Base-by-base conservation (phyloP, 53 echinoderm and acorn worm species). In the Holothuria leucospilota region DNA sequence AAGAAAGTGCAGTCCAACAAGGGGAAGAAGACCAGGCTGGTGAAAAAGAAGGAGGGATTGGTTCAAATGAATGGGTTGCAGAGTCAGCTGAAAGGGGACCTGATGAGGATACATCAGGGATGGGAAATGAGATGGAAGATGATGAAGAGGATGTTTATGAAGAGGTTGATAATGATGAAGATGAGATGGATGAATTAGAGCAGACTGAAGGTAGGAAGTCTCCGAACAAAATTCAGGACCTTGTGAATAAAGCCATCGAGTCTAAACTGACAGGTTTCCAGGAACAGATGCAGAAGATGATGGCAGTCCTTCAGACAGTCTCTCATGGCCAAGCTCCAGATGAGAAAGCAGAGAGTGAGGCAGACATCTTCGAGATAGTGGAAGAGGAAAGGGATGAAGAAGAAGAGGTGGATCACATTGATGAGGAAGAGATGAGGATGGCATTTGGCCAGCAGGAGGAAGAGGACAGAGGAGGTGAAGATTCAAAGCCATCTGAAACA, bases 281-380 rank as follows among this genome's bases (percentile, higher is more conserved):
- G 75, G 75, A 40, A 30, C 75, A 75, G 75, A 51, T 75, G 75
- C 26, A 75, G 20, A 49, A 75, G 26, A 75, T 75, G 75, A 75
- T 75, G 75, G n/a, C 75, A n/a, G 75, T 49, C 23, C 49, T 75
- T 75, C 75, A 75, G 52, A 75, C 49, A 25, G 75, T 75, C 26
- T 75, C 75, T 4, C 49, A 75, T 53, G 75, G 51, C 13, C 49
- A 13, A 13, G 23, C 9, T 52, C 72, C 39, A 72, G 72, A 46
- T 39, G 21, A 39, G 40, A 30, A 23, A 18, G 72, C n/a, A 5
- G n/a, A 38, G 15, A 39, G 15, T 21, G n/a, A 26, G 23, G 52
- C 24, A 75, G 49, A 52, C 18, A 28, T 34, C 28, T 34, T 29
- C 14, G 68, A 68, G 68, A 29, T 68, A 14, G 68, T 34, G 7